These are phyloP conservation scores for Poecile atricapillus DNA, from an alignment of 2,113 vertebrate genomes.

Conservation along the genomic window DNA sequence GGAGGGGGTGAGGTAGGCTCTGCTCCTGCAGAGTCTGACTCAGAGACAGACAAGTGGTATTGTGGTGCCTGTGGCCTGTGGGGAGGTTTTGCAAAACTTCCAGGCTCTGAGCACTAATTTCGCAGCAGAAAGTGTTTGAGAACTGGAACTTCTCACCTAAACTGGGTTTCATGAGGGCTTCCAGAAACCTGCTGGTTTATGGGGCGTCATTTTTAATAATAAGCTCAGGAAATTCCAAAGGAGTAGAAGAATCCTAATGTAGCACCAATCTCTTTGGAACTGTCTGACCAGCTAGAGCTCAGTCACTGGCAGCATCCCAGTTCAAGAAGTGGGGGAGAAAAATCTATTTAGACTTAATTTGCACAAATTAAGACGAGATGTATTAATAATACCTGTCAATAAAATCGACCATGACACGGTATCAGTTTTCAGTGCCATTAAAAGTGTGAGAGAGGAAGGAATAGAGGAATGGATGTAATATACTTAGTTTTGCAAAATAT, in stretches of 20 bases:
- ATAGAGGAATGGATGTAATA: neutral
- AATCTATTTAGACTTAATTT: neutral
- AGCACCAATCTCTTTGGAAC: neutral
- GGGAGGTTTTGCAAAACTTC: neutral
- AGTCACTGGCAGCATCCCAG: neutral
- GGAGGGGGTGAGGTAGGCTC: neutral
- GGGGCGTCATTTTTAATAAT: slow-evolving; percentile 5
- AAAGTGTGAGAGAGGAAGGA: neutral
- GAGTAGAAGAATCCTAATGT: neutral
- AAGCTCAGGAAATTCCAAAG: slow-evolving; percentile 7
- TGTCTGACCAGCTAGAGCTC: neutral
- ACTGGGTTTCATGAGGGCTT: neutral
- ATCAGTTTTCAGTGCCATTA: neutral
- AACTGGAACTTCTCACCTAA: neutral
- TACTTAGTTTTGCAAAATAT: neutral
- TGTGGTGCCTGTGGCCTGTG: neutral
- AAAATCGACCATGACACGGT: neutral
- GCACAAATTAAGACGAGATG: neutral
- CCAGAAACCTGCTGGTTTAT: slow-evolving; percentile 33
- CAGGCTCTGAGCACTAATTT: neutral
- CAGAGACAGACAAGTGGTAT: neutral
- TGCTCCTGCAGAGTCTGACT: neutral
- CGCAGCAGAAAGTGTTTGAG: neutral
- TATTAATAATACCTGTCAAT: neutral
- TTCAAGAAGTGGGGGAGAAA: neutral